Base-by-base conservation (phyloP, 2,113 vertebrate genomes). In the Neogobius melanostomus region DNA sequence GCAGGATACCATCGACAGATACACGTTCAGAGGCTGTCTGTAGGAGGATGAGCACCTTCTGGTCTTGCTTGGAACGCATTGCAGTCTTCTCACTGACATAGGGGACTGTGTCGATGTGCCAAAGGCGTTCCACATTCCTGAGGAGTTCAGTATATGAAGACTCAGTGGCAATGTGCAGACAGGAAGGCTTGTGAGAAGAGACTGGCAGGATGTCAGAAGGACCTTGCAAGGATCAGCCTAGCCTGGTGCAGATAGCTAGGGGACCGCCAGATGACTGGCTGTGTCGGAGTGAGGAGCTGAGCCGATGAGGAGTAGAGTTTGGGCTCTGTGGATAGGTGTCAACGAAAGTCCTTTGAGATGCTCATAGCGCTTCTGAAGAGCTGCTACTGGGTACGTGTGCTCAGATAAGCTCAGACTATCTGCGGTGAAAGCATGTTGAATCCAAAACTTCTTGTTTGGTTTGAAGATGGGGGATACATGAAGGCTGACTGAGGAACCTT, bases 41-140 rank as follows among this genome's bases (percentile, higher is more conserved):
- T 4, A 76, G 54, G 7, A 76, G 48, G 12, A 9, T 45, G 14
- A 66, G 14, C 8, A 46, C 71, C 51, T 66, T 64, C n/a, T 66
- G 53, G 43, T 73, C 67, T 46, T 62, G 72, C 14, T 68, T 68
- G 0, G 36, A 59, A 6, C 47, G 1, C 28, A 63, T 61, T 7
- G 47, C 68, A 5, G n/a, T n/a, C 17, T 48, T 71, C n/a, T n/a
- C n/a, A n/a, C n/a, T n/a, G n/a, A n/a, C n/a, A n/a, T n/a, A n/a
- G n/a, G n/a, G n/a, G n/a, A n/a, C n/a, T n/a, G n/a, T n/a, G n/a
- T n/a, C n/a, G n/a, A n/a, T n/a, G n/a, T n/a, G n/a, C n/a, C n/a
- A n/a, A n/a, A n/a, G n/a, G n/a, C n/a, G n/a, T n/a, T n/a, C n/a
- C n/a, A n/a, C n/a, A n/a, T n/a, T n/a, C 12, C 42, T 50, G 14